Evolutionary conservation across 2,797 vertebrate species (phyloP).

Genomic region (Enteromius treurensis): DNA sequence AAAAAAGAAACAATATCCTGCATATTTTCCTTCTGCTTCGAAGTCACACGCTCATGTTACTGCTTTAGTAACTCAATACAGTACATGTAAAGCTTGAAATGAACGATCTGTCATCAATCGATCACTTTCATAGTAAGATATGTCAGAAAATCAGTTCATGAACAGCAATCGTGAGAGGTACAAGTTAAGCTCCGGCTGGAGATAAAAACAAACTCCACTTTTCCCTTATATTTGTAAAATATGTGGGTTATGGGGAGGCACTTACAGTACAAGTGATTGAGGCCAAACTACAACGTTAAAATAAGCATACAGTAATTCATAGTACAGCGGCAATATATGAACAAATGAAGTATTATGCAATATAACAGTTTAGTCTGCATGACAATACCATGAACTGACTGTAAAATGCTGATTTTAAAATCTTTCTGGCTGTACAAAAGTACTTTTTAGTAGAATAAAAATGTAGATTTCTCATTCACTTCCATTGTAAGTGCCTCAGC

Average conservation of each 20-base stretch:
- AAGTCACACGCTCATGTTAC: not conserved
- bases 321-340: not conserved
- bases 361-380: not conserved
- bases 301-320: not conserved
- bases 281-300: not conserved
- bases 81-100: not conserved
- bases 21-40: not conserved
- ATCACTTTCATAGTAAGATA: constrained; percentile 9
- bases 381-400: not conserved
- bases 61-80: not conserved
- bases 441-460: not conserved
- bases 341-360: not conserved
- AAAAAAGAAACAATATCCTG: not conserved
- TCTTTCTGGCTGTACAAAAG: not conserved
- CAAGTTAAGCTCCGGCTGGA: not conserved
- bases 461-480: not conserved
- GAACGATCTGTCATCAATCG: not conserved
- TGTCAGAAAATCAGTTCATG: not conserved
- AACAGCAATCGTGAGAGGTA: not conserved
- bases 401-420: not conserved
- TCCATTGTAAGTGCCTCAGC: not conserved
- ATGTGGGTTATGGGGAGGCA: not conserved
- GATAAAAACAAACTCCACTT: not conserved
- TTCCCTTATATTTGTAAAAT: not conserved
- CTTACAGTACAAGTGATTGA: not conserved